Conservation (phyloP, 1,140 invertebrate species). For the Lordiphosa mommai region DNA sequence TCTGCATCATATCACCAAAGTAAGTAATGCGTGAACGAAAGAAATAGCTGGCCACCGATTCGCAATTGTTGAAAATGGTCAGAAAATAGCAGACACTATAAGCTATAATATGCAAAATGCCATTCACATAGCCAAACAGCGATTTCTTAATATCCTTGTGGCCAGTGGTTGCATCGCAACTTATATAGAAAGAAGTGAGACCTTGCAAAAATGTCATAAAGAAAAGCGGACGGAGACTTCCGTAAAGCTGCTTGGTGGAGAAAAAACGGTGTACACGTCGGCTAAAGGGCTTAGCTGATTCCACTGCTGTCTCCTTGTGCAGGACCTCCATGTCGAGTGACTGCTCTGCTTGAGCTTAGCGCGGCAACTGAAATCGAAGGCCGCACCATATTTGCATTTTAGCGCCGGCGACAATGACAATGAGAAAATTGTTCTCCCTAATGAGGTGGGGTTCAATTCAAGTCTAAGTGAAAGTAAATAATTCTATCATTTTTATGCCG, state of each 20-base stretch:
- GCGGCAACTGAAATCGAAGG: constrained; percentile 46
- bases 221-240: constrained; percentile 62
- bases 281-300: constrained; percentile 17
- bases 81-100: constrained; percentile 58
- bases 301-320: constrained; percentile 27
- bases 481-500: constrained; percentile 60
- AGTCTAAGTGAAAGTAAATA: constrained; percentile 47
- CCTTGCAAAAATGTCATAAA: constrained; percentile 56
- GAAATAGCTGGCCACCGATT: constrained; percentile 72
- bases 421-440: background rate
- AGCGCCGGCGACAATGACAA: background rate
- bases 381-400: constrained; percentile 60
- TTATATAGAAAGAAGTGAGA: constrained; percentile 63
- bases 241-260: constrained; percentile 63
- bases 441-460: constrained; percentile 32
- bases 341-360: constrained; percentile 44
- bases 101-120: constrained; percentile 38
- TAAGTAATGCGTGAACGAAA: constrained; percentile 66
- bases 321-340: constrained; percentile 25
- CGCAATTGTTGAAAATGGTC: constrained; percentile 61
- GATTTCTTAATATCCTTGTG: constrained; percentile 46
- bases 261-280: constrained; percentile 42
- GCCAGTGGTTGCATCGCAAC: constrained; percentile 16
- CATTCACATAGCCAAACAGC: constrained; percentile 61
- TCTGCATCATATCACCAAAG: constrained; percentile 72